phyloP scores from a whole-genome alignment of 2,113 vertebrate species.

The Brachypteracias leptosomus region DNA sequence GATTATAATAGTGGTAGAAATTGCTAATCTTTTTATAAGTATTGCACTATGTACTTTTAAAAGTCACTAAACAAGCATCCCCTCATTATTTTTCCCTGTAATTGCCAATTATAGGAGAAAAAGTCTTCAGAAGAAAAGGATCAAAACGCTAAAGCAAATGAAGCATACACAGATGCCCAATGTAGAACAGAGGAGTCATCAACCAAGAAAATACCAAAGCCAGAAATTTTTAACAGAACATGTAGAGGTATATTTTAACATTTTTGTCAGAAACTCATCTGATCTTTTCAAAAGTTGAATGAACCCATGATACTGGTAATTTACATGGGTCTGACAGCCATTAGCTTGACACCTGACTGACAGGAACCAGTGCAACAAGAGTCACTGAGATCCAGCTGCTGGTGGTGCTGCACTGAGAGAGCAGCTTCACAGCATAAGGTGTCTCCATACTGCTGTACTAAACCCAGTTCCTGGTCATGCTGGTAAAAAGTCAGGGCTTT shows the following conservation, averaged over 20 bases:
- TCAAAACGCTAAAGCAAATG: background rate
- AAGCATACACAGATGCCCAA: background rate
- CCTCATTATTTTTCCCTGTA: background rate
- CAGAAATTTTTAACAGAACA: slow-evolving; percentile 19
- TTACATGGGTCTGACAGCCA: background rate
- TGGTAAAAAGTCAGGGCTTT: background rate
- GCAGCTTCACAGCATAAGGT: background rate
- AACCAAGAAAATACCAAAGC: background rate
- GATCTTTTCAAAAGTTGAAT: background rate
- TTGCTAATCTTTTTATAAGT: background rate
- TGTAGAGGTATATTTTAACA: slow-evolving; percentile 30
- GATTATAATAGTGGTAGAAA: background rate
- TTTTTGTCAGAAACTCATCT: background rate
- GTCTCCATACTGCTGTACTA: background rate
- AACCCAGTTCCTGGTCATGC: background rate
- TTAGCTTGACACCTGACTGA: background rate
- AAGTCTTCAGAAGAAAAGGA: background rate
- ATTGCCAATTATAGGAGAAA: slow-evolving; percentile 46
- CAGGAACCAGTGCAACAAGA: background rate
- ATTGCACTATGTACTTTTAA: background rate
- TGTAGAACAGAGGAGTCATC: background rate
- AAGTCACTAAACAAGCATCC: background rate
- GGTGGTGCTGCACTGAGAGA: background rate
- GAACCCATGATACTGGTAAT: background rate
- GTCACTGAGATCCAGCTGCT: background rate